These are phyloP conservation scores for Eumerus sabulonum DNA, from an alignment of 2,888 invertebrate genomes.

Conservation along the genomic window DNA sequence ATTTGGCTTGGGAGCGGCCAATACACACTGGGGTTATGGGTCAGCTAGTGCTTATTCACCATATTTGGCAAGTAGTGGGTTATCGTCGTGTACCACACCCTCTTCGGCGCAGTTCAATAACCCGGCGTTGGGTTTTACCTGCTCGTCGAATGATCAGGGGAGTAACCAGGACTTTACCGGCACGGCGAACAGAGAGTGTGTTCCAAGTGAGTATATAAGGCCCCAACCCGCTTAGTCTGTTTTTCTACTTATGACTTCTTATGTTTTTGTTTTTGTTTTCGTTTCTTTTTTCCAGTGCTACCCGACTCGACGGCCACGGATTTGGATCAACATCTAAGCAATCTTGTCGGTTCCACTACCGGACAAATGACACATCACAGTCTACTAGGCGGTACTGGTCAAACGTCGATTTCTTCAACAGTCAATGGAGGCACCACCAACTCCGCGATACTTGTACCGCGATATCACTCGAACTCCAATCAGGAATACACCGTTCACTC, in stretches of 20 bases:
- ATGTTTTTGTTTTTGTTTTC: too few species aligned
- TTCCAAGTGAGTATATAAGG: constrained; percentile 77
- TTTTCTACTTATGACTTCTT: not conserved
- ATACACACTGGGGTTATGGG: constrained; percentile 93
- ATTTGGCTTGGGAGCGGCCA: constrained; percentile 90
- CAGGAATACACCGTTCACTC: constrained; percentile 83
- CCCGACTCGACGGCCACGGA: constrained; percentile 89
- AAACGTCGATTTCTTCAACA: constrained; percentile 78
- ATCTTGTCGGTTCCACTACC: constrained; percentile 81
- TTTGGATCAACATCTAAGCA: constrained; percentile 86
- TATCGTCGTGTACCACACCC: constrained; percentile 88
- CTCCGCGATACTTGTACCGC: constrained; percentile 82
- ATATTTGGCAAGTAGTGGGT: constrained; percentile 85
- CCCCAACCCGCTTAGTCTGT: too few species aligned
- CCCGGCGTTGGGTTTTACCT: constrained; percentile 86
- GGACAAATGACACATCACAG: constrained; percentile 80
- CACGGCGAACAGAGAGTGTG: constrained; percentile 81
- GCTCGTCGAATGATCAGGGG: constrained; percentile 84
- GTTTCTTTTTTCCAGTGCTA: constrained; percentile 81
- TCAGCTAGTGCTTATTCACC: constrained; percentile 92
- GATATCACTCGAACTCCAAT: constrained; percentile 82
- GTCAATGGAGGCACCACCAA: constrained; percentile 74
- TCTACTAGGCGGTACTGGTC: constrained; percentile 79
- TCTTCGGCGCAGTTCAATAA: constrained; percentile 86
- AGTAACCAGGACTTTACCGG: constrained; percentile 82